Base-by-base conservation (phyloP, 2,888 invertebrate genomes). In the Melanostoma scalare region DNA sequence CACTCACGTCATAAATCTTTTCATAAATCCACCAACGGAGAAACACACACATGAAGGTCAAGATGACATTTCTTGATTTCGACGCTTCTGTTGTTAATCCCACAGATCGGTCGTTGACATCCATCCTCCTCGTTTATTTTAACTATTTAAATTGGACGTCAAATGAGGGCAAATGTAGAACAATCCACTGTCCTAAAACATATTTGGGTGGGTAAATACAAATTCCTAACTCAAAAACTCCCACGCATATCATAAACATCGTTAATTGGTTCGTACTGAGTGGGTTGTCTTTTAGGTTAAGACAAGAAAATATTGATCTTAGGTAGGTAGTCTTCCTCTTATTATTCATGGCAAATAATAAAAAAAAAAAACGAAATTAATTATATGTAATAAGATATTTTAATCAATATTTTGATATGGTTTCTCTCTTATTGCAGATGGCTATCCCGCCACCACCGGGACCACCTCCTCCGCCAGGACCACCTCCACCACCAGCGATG, bases 381-480 rank as follows among this genome's bases (percentile, higher is more conserved):
- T 35, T 46, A 80, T 52, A 58, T 52, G 0, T 20, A 6, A 33
- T 42, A 48, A 75, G n/a, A 48, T 46, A 5, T 10, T 5, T 31
- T 67, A 44, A 20, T 1, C 1, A 20, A 20, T 20, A 20, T n/a
- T n/a, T n/a, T n/a, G n/a, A n/a, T n/a, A 20, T 1, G 20, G 20
- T 20, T 20, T 20, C 20, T 20, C 20, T 20, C 1, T 20, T 0
- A 56, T 86, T 87, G 0, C 67, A 91, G 91, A 91, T 91, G 91
- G 91, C 92, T 78, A 90, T 91, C 86, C 95, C 95, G 74, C 93
- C 93, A 77, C 93, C 93, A 74, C 90, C 91, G 84, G 90, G 90
- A 75, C 94, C 95, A 76, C 93, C 93, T 74, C 94, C 94, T 68
- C 93, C 93, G 56, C 94, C 94, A 31, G 93, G 94, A 87, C 94